Conservation (phyloP, 2,797 vertebrate genomes). For the Phataginus tricuspis region DNA sequence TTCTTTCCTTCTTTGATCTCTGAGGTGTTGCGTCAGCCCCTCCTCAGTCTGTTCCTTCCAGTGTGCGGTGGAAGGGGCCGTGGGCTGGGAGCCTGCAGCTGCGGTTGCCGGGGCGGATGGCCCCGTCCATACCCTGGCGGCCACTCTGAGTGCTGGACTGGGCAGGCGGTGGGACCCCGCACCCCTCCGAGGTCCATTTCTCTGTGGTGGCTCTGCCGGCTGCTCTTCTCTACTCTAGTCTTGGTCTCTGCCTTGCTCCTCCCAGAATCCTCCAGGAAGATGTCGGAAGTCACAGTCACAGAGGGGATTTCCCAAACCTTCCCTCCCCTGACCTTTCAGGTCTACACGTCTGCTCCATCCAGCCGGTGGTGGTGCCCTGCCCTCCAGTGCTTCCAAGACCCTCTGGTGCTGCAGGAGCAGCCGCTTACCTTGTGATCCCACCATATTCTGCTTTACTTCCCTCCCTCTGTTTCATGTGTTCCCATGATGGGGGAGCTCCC, state of each 20-base stretch:
- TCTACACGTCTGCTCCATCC: accelerated
- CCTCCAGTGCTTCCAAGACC: accelerated
- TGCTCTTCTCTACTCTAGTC: accelerated
- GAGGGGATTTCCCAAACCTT: not conserved
- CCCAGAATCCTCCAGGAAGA: not conserved
- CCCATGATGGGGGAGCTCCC: accelerated
- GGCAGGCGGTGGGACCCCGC: accelerated
- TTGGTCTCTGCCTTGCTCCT: not conserved
- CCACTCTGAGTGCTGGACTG: not conserved
- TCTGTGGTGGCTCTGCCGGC: not conserved
- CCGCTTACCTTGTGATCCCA: accelerated
- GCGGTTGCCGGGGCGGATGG: accelerated
- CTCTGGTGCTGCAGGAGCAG: accelerated
- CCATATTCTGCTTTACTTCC: not conserved
- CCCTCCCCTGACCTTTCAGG: accelerated
- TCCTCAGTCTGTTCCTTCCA: accelerated
- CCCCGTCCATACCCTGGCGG: accelerated
- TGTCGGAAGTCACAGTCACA: accelerated
- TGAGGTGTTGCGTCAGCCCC: accelerated
- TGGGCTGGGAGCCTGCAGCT: accelerated
- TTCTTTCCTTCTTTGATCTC: not conserved
- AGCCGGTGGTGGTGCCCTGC: accelerated
- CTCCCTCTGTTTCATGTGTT: not conserved
- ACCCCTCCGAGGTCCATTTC: accelerated
- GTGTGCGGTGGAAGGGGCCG: too few relatives aligned